phyloP scores from a whole-genome alignment of 2,888 invertebrate species.

The Nomada ferruginata region DNA sequence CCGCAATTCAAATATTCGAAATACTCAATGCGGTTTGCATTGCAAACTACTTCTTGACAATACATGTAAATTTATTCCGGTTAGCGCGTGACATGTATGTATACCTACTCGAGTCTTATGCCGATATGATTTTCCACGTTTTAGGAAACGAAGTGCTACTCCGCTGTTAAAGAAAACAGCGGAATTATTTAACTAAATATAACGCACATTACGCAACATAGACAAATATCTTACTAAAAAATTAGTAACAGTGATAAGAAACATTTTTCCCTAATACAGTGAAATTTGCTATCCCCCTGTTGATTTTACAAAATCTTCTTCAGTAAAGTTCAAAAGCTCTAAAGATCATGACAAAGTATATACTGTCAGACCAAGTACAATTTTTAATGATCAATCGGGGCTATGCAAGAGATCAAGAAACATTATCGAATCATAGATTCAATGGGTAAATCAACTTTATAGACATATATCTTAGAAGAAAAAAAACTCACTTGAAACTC shows the following conservation, averaged over 20 bases:
- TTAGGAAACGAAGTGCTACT: neutral
- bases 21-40: constrained; percentile 6
- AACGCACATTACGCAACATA: too few relatives aligned
- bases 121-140: constrained; percentile 1
- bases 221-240: too few relatives aligned
- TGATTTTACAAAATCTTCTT: too few relatives aligned
- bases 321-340: too few relatives aligned
- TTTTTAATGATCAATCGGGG: too few relatives aligned
- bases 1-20: constrained; percentile 33
- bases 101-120: neutral
- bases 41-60: constrained; percentile 26
- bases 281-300: too few relatives aligned
- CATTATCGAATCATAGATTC: neutral
- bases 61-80: constrained; percentile 49
- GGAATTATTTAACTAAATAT: too few relatives aligned
- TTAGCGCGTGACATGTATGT: too few relatives aligned
- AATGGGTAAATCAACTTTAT: neutral
- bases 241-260: too few relatives aligned
- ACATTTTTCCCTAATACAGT: too few relatives aligned
- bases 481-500: constrained; percentile 45
- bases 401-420: neutral
- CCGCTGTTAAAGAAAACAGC: neutral
- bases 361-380: too few relatives aligned
- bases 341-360: too few relatives aligned
- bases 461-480: neutral